phyloP scores from a whole-genome alignment of 2,888 invertebrate genomes.

The Dynastes hyllus region DNA sequence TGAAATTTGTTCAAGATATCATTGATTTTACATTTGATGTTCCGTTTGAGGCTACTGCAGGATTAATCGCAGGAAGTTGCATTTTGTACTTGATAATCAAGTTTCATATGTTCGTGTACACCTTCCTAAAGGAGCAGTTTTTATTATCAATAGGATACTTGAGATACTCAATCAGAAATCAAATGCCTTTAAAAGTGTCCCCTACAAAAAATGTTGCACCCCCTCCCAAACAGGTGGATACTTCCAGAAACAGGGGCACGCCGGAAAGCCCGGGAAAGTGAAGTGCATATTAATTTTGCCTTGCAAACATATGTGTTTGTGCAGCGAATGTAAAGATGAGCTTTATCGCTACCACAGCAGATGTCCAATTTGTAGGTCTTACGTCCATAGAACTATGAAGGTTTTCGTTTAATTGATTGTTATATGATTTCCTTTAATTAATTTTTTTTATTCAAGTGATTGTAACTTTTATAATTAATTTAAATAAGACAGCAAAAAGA shows the following conservation, averaged over 20 bases:
- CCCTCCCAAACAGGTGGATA: not conserved
- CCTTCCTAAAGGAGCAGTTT: constrained; percentile 53
- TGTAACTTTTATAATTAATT: too few species aligned
- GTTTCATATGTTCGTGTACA: constrained; percentile 60
- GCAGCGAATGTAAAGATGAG: constrained; percentile 73
- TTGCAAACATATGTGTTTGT: constrained; percentile 75
- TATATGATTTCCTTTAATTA: too few species aligned
- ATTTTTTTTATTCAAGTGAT: too few species aligned
- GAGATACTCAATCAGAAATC: not conserved
- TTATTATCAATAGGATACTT: not conserved
- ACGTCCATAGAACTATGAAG: constrained; percentile 74
- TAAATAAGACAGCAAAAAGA: too few species aligned
- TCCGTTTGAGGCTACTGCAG: constrained; percentile 63
- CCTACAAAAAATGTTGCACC: not conserved
- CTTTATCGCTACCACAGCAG: constrained; percentile 73
- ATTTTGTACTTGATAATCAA: constrained; percentile 61
- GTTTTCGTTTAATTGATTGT: constrained; percentile 71
- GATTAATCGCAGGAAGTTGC: constrained; percentile 61
- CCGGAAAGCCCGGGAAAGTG: too few species aligned
- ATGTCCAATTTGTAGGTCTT: constrained; percentile 75
- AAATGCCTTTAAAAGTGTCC: too few species aligned
- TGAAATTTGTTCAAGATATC: constrained; percentile 48
- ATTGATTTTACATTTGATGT: constrained; percentile 64
- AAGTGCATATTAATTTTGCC: constrained; percentile 75
- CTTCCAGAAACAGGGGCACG: constrained; percentile 57